Percentiles rank a stretch among this genome's conserved stretches.
Conservation (phyloP, 2,888 invertebrate genomes). For the Empis stercorea region DNA sequence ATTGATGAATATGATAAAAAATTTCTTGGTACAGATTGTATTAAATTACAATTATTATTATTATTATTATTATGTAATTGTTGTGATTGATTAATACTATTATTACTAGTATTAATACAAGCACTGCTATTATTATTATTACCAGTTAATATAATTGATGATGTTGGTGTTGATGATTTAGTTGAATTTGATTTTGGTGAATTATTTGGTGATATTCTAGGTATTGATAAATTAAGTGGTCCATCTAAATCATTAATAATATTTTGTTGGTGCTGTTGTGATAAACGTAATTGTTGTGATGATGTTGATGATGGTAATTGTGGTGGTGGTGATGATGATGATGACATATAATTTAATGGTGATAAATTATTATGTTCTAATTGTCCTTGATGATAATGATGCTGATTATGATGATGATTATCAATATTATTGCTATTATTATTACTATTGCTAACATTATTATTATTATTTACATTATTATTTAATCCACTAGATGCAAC, state of each 20-base stretch:
- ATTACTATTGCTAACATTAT: not conserved
- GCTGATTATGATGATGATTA: not conserved
- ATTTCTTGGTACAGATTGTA: conserved; percentile 19
- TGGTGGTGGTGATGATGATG: conserved; percentile 21
- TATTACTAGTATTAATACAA: too few species aligned
- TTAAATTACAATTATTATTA: not conserved
- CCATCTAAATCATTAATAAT: conserved; percentile 58
- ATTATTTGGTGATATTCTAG: conserved; percentile 50
- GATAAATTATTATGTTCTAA: not conserved
- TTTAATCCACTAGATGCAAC: conserved; percentile 23
- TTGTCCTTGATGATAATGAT: not conserved
- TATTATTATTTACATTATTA: not conserved
- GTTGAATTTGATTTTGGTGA: conserved; percentile 34
- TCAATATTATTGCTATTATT: not conserved
- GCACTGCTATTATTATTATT: not conserved
- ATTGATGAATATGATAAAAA: conserved; percentile 28
- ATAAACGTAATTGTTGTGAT: conserved; percentile 11
- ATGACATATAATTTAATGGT: conserved; percentile 8
- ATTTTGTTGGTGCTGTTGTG: too few species aligned
- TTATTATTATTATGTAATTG: conserved; percentile 2
- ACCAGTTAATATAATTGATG: conserved; percentile 21
- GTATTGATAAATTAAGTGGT: conserved; percentile 80
- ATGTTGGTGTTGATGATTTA: conserved; percentile 25
- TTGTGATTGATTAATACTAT: conserved; percentile 33
- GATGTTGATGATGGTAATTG: conserved; percentile 21